Base-by-base conservation (phyloP, 2,888 invertebrate genomes). In the Ctena decussata region DNA sequence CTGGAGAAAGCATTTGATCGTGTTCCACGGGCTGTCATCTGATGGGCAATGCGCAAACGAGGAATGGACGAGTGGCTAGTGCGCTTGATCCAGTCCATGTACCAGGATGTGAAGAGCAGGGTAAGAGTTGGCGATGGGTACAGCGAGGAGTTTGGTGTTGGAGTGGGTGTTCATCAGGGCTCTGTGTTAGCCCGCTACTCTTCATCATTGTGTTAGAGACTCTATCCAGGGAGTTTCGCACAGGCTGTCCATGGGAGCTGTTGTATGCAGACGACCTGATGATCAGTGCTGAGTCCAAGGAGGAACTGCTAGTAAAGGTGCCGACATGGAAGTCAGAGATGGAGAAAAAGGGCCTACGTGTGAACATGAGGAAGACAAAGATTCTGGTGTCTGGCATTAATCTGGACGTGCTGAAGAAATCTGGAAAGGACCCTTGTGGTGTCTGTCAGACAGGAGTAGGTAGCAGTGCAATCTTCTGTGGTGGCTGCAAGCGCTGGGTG, bases 21-120 rank as follows among this genome's bases (percentile, higher is more conserved):
- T 12, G 44, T 44, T 18, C 18, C 44, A 44, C 44, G 44, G 44
- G 44, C 8, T 44, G 44, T 44, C 44, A 44, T 44, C 18, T 44
- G 8, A 18, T 44, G 44, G 44, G 44, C 18, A 44, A 44, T 44
- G 44, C 44, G 44, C 8, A 44, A 44, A 44, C 44, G 8, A 27
- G 72, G 79, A 15, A 72, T 79, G 2, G 39, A 79, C 53, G 72
- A 79, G 41, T 41, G 79, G 60, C 71, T 71, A 53, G 57, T 79
- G 27, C 57, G 72, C 35, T 24, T 72, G 39, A 57, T 73, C 37
- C 71, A 79, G 44, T 24, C 57, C n/a, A 80, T 74, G 60, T 80
- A 73, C 44, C 72, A 24, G 12, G n/a, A 65, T 65, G 73, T 21
- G 44, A 73, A 60, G 32, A 73, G 80, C 60, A 72, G 65, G 35